Percentiles rank a stretch among this genome's conserved stretches.
Conservation (phyloP, 1,140 invertebrate genomes). For the Augochlora pura region DNA sequence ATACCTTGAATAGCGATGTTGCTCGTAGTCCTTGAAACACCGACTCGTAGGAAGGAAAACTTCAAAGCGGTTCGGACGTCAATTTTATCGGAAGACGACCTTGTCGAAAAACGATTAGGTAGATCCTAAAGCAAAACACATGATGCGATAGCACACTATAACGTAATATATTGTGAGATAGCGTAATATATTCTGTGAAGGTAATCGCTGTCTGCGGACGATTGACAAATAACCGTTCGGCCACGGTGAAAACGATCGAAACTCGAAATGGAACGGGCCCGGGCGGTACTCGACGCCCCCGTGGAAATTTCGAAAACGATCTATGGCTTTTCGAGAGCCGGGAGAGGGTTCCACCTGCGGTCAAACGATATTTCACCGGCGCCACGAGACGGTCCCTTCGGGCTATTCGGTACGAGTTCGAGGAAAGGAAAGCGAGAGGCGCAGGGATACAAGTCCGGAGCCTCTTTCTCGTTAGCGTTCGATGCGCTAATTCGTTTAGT, state of each 20-base stretch:
- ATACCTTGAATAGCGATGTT: too few relatives aligned
- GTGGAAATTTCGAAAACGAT: slow-evolving; percentile 49
- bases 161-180: background rate
- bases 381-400: slow-evolving; percentile 24
- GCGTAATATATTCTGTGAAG: slow-evolving; percentile 3
- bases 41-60: too few relatives aligned
- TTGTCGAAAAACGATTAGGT: background rate
- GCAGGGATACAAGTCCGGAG: background rate
- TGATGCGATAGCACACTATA: too few relatives aligned
- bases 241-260: background rate
- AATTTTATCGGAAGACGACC: slow-evolving; percentile 38
- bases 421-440: background rate
- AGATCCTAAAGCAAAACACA: too few relatives aligned
- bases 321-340: slow-evolving; percentile 28
- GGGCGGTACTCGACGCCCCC: background rate
- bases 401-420: background rate
- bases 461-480: background rate
- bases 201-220: background rate
- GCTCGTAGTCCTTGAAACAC: too few relatives aligned
- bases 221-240: slow-evolving; percentile 2
- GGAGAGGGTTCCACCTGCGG: slow-evolving; percentile 16
- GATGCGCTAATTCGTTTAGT: slow-evolving; percentile 3
- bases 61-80: background rate
- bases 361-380: slow-evolving; percentile 56
- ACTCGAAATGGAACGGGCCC: background rate